Evolutionary conservation across 2,888 invertebrate genomes (phyloP).

Genomic region (Eilema caniola): DNA sequence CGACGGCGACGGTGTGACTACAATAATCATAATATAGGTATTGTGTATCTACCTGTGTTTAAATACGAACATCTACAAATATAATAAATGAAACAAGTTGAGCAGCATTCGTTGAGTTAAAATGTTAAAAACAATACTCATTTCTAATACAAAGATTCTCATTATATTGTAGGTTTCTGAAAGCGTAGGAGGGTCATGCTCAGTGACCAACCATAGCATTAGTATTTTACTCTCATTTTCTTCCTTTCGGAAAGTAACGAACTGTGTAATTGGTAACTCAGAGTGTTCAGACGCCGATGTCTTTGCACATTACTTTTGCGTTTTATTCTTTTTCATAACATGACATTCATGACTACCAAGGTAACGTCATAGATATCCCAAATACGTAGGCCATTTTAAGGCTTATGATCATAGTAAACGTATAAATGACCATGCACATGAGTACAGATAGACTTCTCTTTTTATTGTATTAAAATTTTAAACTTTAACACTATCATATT

Average conservation of each 20-base stretch:
- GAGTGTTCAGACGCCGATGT: conserved; percentile 68
- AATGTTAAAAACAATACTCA: not conserved
- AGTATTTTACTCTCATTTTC: conserved; percentile 75
- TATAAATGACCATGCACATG: not conserved
- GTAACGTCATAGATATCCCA: not conserved
- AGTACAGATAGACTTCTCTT: conserved; percentile 24
- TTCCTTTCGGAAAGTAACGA: conserved; percentile 79
- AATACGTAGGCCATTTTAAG: not conserved
- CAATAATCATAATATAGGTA: conserved; percentile 69
- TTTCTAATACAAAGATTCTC: not conserved
- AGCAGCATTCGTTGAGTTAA: not conserved
- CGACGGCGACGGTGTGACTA: conserved; percentile 67
- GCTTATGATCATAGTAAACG: not conserved
- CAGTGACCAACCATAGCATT: conserved; percentile 52
- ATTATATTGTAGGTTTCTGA: conserved; percentile 3
- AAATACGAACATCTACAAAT: not conserved
- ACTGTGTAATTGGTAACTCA: conserved; percentile 80
- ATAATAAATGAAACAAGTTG: not conserved
- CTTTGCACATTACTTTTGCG: conserved; percentile 60
- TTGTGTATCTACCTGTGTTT: conserved; percentile 63
- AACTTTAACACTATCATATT: conserved; percentile 32
- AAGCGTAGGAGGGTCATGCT: conserved; percentile 6
- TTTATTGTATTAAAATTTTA: conserved; percentile 34
- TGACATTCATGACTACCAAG: conserved; percentile 18
- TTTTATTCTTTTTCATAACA: conserved; percentile 45